Base-by-base conservation (phyloP, 2,888 invertebrate genomes). In the Hemicrepidius hirtus region DNA sequence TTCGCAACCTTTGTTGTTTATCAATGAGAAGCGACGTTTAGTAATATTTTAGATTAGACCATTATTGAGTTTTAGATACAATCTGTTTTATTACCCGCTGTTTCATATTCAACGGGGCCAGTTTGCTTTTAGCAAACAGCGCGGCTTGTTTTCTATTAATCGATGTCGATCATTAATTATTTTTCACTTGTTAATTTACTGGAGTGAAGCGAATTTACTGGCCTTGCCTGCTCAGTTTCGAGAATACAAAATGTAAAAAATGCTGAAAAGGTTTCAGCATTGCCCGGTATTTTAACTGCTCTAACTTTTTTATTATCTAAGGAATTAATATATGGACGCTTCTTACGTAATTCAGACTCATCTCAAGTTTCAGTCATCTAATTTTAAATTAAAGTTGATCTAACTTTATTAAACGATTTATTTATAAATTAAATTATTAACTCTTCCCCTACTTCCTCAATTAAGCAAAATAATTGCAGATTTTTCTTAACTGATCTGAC, bases 161-260 rank as follows among this genome's bases (percentile, higher is more conserved):
- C 49, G 21, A 20, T 55, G 55, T 55, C 55, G 32, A 32, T 32
- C 55, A 53, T 53, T 53, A 53, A 53, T 53, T 53, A 53, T 53
- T 53, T 53, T 53, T 24, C 28, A 16, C 28, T 20, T n/a, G 28
- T 21, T 53, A 28, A 55, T 55, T 49, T 12, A 24, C 24, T 18
- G 9, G 55, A 13, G 32, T 35, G 32, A 18, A 7, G 28, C 32
- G 16, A 16, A 55, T 55, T 32, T 55, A 16, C 9, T 16, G 28
- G n/a, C 32, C 24, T 49, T 44, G 18, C 44, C 18, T 18, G 44
- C 44, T 44, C 13, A 32, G 32, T 9, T 32, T 5, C 7, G 32
- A 9, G n/a, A n/a, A 28, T 28, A 28, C 3, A 28, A 28, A 28
- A 28, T 28, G 41, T n/a, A 13, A 41, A 41, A 12, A 41, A 13